These are phyloP conservation scores for Bothrops jararaca DNA, from an alignment of 2,113 vertebrate genomes.

Conservation along the genomic window DNA sequence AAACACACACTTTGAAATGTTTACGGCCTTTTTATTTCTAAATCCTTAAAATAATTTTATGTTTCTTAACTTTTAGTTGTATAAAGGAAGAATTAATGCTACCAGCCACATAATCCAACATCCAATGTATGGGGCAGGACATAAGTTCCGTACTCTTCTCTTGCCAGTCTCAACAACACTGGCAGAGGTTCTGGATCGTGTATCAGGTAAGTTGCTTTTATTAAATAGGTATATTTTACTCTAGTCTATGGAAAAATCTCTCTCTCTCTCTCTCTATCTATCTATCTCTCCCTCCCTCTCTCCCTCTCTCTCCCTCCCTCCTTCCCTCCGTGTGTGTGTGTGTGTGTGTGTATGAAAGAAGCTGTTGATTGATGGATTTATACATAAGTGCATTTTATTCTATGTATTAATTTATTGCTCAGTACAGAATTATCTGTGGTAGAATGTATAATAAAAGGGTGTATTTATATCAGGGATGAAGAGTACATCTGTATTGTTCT, in stretches of 20 bases:
- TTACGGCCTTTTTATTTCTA: slow-evolving; percentile 30
- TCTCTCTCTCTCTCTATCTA: too few relatives aligned
- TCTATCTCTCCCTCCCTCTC: too few relatives aligned
- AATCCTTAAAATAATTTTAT: slow-evolving; percentile 13
- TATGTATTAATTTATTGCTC: not conserved
- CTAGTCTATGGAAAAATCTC: not conserved
- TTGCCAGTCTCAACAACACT: slow-evolving; percentile 95
- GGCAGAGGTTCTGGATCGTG: slow-evolving; percentile 94
- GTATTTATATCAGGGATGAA: not conserved
- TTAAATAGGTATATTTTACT: not conserved
- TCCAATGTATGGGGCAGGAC: slow-evolving; percentile 98
- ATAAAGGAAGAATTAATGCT: slow-evolving; percentile 98
- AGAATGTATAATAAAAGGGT: not conserved
- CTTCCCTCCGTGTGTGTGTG: too few relatives aligned
- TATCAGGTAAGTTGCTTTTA: slow-evolving; percentile 81
- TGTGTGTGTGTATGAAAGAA: not conserved
- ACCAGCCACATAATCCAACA: slow-evolving; percentile 98
- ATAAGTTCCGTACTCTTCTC: slow-evolving; percentile 96
- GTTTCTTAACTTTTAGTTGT: slow-evolving; percentile 75
- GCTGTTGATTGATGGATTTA: not conserved
- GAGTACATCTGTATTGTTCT: not conserved
- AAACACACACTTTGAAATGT: not conserved
- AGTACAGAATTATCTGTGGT: not conserved
- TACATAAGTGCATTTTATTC: not conserved
- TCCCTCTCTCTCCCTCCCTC: too few relatives aligned